Evolutionary conservation across 2,888 invertebrate genomes (phyloP).

Genomic region (Caenorhabditis zanzibari): DNA sequence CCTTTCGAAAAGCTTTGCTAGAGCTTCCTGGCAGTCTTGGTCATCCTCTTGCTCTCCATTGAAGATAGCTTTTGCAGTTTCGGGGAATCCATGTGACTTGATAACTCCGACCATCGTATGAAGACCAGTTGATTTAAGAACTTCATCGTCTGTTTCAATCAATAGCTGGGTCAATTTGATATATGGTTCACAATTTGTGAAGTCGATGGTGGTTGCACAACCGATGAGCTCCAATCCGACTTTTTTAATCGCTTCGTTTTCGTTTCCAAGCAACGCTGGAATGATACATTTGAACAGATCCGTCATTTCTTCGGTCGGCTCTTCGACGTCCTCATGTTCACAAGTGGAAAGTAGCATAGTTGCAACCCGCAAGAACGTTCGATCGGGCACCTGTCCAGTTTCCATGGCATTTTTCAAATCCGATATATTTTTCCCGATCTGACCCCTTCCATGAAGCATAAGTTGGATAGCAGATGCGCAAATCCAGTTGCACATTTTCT

Average conservation of each 20-base stretch:
- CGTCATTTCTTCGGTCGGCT: slow-evolving; percentile 33
- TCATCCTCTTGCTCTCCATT: neutral
- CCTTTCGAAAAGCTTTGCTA: slow-evolving; percentile 40
- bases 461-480: slow-evolving; percentile 28
- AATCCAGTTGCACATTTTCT: slow-evolving; percentile 36
- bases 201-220: slow-evolving; percentile 52
- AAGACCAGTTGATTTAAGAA: slow-evolving; percentile 38
- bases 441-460: slow-evolving; percentile 4
- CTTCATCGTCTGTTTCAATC: slow-evolving; percentile 34
- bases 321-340: slow-evolving; percentile 36
- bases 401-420: slow-evolving; percentile 34
- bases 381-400: neutral
- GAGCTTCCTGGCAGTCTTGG: slow-evolving; percentile 12
- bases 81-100: slow-evolving; percentile 33
- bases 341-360: slow-evolving; percentile 55
- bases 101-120: slow-evolving; percentile 36
- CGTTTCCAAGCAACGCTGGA: slow-evolving; percentile 46
- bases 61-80: slow-evolving; percentile 37
- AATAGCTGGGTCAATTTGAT: slow-evolving; percentile 36
- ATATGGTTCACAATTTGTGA: slow-evolving; percentile 48
- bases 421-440: no score
- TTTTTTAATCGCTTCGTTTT: slow-evolving; percentile 31
- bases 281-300: slow-evolving; percentile 45
- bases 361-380: slow-evolving; percentile 37
- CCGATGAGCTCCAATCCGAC: slow-evolving; percentile 58